A percentile compares a stretch with the other conserved stretches of the same genome.
phyloP scores from a whole-genome alignment of 2,888 invertebrate genomes.

The Scaptomyza tumidula region DNA sequence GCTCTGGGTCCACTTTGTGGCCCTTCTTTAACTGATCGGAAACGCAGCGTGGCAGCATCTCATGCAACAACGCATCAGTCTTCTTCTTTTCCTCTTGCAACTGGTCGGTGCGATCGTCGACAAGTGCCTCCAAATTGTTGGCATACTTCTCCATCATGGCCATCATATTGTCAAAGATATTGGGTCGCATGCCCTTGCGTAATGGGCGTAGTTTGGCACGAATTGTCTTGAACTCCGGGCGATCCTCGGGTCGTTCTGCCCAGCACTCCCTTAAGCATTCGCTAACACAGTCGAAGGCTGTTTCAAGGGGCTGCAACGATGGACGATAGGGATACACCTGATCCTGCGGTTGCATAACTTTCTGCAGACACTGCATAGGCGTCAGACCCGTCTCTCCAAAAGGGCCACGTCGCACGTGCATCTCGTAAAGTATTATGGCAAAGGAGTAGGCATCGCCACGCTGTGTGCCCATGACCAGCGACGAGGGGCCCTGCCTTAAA shows the following conservation, averaged over 20 bases:
- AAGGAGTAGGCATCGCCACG: slow-evolving; percentile 95
- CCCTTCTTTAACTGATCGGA: slow-evolving; percentile 96
- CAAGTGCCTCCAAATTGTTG: slow-evolving; percentile 95
- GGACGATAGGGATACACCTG: slow-evolving; percentile 85
- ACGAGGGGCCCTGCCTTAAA: slow-evolving; percentile 85
- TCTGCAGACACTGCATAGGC: slow-evolving; percentile 86
- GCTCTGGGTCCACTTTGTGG: slow-evolving; percentile 94
- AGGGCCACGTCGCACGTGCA: slow-evolving; percentile 94
- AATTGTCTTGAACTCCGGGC: slow-evolving; percentile 94
- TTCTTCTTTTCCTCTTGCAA: slow-evolving; percentile 98
- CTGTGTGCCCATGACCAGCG: slow-evolving; percentile 86
- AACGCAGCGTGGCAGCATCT: slow-evolving; percentile 95
- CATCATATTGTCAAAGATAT: slow-evolving; percentile 99
- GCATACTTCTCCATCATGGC: slow-evolving; percentile 99
- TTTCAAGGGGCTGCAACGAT: slow-evolving; percentile 90
- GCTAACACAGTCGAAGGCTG: slow-evolving; percentile 93
- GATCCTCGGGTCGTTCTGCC: slow-evolving; percentile 90
- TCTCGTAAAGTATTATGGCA: slow-evolving; percentile 94
- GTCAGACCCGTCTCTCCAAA: slow-evolving; percentile 90
- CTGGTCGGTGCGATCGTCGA: slow-evolving; percentile 97
- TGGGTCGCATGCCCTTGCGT: slow-evolving; percentile 96
- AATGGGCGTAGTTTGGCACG: slow-evolving; percentile 91
- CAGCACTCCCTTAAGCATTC: slow-evolving; percentile 95
- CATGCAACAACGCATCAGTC: slow-evolving; percentile 94
- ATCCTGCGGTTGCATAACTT: slow-evolving; percentile 83